phyloP scores from a whole-genome alignment of 2,113 vertebrate species.

The Podilymbus podiceps region DNA sequence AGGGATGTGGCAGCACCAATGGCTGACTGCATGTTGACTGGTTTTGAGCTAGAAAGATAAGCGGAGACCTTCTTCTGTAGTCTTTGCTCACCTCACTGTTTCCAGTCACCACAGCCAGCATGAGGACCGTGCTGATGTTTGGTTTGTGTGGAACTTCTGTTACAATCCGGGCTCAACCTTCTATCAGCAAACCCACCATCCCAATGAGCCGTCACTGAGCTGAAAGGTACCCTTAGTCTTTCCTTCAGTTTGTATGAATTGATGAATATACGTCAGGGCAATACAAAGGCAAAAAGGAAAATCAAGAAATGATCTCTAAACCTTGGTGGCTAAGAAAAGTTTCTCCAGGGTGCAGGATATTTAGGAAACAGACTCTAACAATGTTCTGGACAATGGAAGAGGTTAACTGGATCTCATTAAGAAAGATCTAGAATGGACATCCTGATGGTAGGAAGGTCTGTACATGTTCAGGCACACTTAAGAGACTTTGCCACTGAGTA shows the following conservation, averaged over 20 bases:
- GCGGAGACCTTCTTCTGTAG: not conserved
- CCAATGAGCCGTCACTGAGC: not conserved
- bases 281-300: not conserved
- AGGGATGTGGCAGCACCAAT: not conserved
- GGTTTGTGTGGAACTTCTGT: not conserved
- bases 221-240: not conserved
- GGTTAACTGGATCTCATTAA: fast-evolving
- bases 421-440: not conserved
- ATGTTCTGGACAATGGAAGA: not conserved
- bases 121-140: not conserved
- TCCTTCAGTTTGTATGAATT: not conserved
- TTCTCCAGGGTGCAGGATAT: not conserved
- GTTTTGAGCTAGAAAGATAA: not conserved
- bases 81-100: not conserved
- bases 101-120: not conserved
- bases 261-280: not conserved
- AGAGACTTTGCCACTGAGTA: not conserved
- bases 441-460: not conserved
- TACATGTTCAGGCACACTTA: not conserved
- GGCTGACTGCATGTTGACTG: not conserved
- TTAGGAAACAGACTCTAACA: not conserved
- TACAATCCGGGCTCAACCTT: not conserved
- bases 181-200: not conserved
- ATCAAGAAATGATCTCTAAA: not conserved
- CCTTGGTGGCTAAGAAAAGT: not conserved